A percentile compares a stretch with the other conserved stretches of the same genome.
Conservation (phyloP, 2,113 vertebrate genomes). For the Manacus vitellinus region DNA sequence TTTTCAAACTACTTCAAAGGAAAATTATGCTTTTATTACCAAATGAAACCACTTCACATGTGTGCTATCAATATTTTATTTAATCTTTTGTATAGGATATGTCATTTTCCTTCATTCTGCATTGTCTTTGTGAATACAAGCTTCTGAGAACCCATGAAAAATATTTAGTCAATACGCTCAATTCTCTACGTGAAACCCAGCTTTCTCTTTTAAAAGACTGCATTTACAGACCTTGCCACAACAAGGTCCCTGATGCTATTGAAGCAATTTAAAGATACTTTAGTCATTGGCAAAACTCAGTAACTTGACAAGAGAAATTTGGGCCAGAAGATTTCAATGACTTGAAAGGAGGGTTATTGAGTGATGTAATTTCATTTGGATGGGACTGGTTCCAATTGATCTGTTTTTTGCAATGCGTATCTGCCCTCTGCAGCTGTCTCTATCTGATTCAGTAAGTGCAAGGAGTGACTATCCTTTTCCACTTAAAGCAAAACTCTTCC, state of each 20-base stretch:
- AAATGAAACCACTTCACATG: neutral
- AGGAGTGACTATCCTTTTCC: conserved; percentile 49
- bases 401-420: conserved; percentile 78
- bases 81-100: neutral
- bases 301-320: conserved; percentile 66
- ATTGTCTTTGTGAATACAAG: conserved; percentile 26
- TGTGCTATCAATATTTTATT: neutral
- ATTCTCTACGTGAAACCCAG: conserved; percentile 50
- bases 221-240: conserved; percentile 76
- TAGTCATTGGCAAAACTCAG: conserved; percentile 85
- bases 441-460: conserved; percentile 78
- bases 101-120: neutral
- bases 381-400: conserved; percentile 76
- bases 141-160: conserved; percentile 16
- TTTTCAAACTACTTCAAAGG: neutral
- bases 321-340: conserved; percentile 77
- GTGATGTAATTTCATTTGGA: conserved; percentile 84
- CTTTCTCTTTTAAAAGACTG: conserved; percentile 71
- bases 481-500: conserved; percentile 28
- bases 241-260: conserved; percentile 84
- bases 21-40: neutral
- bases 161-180: conserved; percentile 5
- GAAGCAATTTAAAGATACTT: conserved; percentile 80
- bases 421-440: conserved; percentile 68
- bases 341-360: conserved; percentile 84